Evolutionary conservation across 2,888 invertebrate genomes (phyloP), one percentile per base, ranked within the genome.

Genomic region (Pheosia gnoma): DNA sequence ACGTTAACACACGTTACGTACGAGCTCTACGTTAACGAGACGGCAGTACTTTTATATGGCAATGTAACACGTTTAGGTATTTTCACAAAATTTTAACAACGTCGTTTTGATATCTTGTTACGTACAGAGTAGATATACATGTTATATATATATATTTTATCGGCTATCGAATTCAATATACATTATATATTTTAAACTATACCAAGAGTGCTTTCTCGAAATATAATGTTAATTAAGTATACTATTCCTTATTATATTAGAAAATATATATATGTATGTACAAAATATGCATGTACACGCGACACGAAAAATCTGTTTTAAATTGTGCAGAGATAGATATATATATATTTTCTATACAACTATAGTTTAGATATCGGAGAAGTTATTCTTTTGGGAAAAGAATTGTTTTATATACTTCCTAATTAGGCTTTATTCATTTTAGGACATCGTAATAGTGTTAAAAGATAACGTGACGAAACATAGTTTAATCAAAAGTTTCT

Each of bases 351-450:
- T 75, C 77, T 75, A 70, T 73, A 74, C 79, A 72, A 79, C 75
- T 60, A 62, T 75, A 71, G 82, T 73, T 79, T 85, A 83, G 79
- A 75, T 80, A 77, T 77, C 73, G 79, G 81, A 79, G 78, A 85
- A 78, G 92, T 92, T 92, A 92, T 92, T 92, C 92, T 92, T 92
- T 92, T 92, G 72, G 88, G 89, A 92, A 92, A 92, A 92, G 92
- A 92, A 92, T 85, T 91, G 80, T 88, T 89, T 82, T 83, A 78
- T 82, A 75, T 82, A 85, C 85, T 88, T 87, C 85, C 84, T 85
- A 79, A 77, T 78, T 77, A 79, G 81, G 83, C 81, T 88, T 85
- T 86, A 86, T 83, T 80, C 78, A 73, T 83, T 83, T 82, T 72
- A 67, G 68, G 69, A 67, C 60, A 67, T 73, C 63, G 69, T 70